These are phyloP conservation scores for Entomyzon cyanotis DNA, from an alignment of 2,113 vertebrate genomes.

Conservation along the genomic window DNA sequence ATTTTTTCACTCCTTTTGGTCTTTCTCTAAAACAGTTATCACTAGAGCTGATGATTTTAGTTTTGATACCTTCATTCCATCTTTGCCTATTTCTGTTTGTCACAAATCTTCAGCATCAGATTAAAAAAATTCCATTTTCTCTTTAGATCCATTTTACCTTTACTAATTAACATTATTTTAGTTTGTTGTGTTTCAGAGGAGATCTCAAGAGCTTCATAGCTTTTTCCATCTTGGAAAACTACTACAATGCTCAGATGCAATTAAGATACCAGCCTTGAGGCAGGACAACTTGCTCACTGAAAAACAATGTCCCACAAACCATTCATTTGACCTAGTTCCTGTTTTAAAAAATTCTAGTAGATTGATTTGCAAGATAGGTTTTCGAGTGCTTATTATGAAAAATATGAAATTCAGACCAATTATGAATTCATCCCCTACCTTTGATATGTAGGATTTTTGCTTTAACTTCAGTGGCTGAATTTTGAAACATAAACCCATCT, in stretches of 20 bases:
- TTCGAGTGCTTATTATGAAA: not conserved
- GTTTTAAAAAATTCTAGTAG: not conserved
- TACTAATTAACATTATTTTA: not conserved
- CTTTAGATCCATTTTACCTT: not conserved
- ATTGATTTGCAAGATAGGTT: not conserved
- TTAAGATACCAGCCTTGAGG: not conserved
- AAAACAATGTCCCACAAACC: not conserved
- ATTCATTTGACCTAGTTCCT: not conserved
- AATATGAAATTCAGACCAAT: not conserved
- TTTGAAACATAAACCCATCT: not conserved
- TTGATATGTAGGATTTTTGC: not conserved
- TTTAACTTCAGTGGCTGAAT: not conserved
- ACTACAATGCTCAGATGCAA: not conserved
- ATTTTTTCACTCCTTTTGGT: not conserved
- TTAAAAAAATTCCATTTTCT: not conserved
- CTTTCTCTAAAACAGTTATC: not conserved
- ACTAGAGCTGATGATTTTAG: not conserved
- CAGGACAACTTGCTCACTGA: not conserved
- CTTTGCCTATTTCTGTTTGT: not conserved
- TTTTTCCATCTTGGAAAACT: not conserved
- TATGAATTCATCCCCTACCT: not conserved
- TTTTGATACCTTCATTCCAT: not conserved
- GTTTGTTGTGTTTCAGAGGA: not conserved
- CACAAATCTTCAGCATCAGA: not conserved
- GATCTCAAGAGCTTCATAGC: not conserved